Evolutionary conservation across 2,113 vertebrate genomes (phyloP).

Genomic region (Todiramphus saurophagus): DNA sequence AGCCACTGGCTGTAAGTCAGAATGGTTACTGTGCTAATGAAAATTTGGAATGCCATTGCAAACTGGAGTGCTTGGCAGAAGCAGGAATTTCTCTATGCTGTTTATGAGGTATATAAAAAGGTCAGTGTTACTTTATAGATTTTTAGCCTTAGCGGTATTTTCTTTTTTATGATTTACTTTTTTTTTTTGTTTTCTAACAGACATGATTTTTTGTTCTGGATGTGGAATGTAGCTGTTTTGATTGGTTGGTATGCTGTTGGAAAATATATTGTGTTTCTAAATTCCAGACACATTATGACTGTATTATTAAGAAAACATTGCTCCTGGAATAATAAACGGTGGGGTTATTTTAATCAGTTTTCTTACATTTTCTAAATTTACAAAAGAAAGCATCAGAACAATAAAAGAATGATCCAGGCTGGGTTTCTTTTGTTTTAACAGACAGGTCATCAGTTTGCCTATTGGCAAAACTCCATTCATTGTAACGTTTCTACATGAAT

Average conservation of each 20-base stretch:
- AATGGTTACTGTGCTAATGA: constrained; percentile 8
- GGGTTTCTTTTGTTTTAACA: constrained; percentile 16
- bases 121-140: constrained; percentile 52
- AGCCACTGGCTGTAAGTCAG: neutral
- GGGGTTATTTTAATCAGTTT: constrained; percentile 31
- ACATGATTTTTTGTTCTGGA: neutral
- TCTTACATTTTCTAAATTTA: constrained; percentile 4
- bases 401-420: neutral
- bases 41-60: neutral
- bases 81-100: constrained; percentile 23
- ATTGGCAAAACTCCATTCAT: constrained; percentile 19
- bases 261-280: constrained; percentile 7
- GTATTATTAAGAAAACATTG: constrained; percentile 41
- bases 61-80: constrained; percentile 16
- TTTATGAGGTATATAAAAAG: constrained; percentile 47
- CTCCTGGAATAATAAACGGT: constrained; percentile 39
- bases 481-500: neutral
- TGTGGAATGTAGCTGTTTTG: neutral
- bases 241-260: neutral
- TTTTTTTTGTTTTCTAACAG: constrained; percentile 36
- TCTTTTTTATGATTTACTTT: neutral
- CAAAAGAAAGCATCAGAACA: neutral
- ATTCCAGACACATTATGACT: constrained; percentile 29
- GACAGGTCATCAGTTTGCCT: neutral
- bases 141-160: constrained; percentile 4